These are phyloP conservation scores for Drosophila tristis DNA, from an alignment of 1,140 invertebrate genomes.

Conservation along the genomic window DNA sequence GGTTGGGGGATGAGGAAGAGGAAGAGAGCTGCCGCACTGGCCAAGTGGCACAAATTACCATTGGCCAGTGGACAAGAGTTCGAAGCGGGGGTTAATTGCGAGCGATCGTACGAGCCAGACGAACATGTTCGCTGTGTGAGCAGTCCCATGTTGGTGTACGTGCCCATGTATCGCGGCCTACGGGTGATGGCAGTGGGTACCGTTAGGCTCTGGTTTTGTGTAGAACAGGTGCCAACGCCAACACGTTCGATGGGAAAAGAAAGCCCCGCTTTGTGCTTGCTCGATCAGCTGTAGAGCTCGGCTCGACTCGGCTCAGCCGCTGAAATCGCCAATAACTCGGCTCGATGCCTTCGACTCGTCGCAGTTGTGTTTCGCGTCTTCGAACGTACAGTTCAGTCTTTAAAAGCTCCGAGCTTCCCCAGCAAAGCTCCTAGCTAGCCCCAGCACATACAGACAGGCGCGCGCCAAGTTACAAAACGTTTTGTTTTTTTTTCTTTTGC, in stretches of 20 bases:
- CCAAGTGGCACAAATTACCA: constrained; percentile 38
- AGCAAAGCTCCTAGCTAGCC: not conserved
- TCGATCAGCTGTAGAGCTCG: constrained; percentile 23
- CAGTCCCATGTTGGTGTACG: not conserved
- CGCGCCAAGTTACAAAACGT: constrained; percentile 35
- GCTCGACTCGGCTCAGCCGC: constrained; percentile 14
- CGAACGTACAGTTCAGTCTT: constrained; percentile 65
- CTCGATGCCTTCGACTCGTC: constrained; percentile 54
- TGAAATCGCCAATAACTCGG: constrained; percentile 76
- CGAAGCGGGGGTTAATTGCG: constrained; percentile 33
- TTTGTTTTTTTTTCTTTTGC: too few species aligned
- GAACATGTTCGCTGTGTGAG: constrained; percentile 34
- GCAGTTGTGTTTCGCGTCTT: constrained; percentile 75
- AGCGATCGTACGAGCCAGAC: not conserved
- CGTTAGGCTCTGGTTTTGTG: constrained; percentile 28
- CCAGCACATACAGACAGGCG: constrained; percentile 6
- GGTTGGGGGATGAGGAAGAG: constrained; percentile 7
- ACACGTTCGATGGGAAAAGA: constrained; percentile 72
- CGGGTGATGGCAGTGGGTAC: not conserved
- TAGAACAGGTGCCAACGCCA: constrained; percentile 49
- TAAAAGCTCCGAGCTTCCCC: constrained; percentile 11
- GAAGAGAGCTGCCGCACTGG: constrained; percentile 17
- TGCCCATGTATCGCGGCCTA: not conserved
- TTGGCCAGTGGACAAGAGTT: constrained; percentile 14
- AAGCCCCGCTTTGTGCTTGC: constrained; percentile 43